Base-by-base conservation (phyloP, 1,140 invertebrate species). In the Leguminivora glycinivorella region DNA sequence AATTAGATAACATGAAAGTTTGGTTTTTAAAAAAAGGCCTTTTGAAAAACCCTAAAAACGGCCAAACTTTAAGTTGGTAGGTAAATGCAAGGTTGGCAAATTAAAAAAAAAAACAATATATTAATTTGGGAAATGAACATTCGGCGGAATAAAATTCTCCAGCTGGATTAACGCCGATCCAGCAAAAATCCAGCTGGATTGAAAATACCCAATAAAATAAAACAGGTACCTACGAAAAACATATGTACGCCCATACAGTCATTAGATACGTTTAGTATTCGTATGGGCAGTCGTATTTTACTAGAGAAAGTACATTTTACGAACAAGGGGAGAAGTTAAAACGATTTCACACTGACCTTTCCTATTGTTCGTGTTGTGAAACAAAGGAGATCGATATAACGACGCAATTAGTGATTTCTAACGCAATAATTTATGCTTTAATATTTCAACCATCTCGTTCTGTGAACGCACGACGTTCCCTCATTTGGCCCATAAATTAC, bases 281-380 rank as follows among this genome's bases (percentile, higher is more conserved):
- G 43, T 47, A 70, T 72, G 47, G 68, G 71, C 73, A 60, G 73
- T 67, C 71, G 74, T 75, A 70, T 77, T 83, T 86, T 83, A 80
- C 76, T 77, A 71, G 83, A 81, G 85, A 87, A 87, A 87, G 83
- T 79, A 74, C 58, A 79, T 80, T 83, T 83, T 83, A 79, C 73
- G 77, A 77, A 81, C 72, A 67, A n/a, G 43, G 25, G 75, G 60
- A 83, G 81, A 83, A 84, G 70, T 69, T 80, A 77, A 81, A 83
- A 82, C 80, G 82, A 82, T 83, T 84, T 81, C 78, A 81, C 76
- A 81, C 75, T 84, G 83, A 87, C 83, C 83, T 83, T 84, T 83
- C 69, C 80, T 79, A 84, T 85, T 85, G 83, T 87, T 84, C 75
- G 71, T 72, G 78, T 83, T 78, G 72, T 76, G 78, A 85, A 85